Evolutionary conservation across 2,888 invertebrate species (phyloP).

Genomic region (Lampropteryx suffumata): DNA sequence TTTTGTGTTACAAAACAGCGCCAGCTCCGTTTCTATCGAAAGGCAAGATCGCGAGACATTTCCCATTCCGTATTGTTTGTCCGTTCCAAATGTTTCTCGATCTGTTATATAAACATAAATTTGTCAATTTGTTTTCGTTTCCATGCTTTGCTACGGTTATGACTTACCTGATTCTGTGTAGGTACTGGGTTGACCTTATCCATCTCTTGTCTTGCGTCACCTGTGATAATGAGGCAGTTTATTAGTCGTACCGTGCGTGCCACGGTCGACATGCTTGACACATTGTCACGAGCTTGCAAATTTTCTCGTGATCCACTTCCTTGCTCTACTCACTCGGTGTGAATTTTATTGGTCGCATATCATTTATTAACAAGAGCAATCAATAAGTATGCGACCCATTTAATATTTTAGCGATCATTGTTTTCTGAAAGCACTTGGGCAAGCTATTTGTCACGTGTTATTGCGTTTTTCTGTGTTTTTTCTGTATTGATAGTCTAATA

Average conservation of each 20-base stretch:
- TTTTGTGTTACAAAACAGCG: slow-evolving; percentile 25
- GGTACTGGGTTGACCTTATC: slow-evolving; percentile 53
- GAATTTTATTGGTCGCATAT: slow-evolving; percentile 32
- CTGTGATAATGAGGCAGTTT: slow-evolving; percentile 54
- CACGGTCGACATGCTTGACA: slow-evolving; percentile 49
- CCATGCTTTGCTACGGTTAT: slow-evolving; percentile 40
- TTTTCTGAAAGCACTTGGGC: slow-evolving; percentile 4
- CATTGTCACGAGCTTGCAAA: slow-evolving; percentile 58
- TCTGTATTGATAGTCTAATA: too few relatives aligned
- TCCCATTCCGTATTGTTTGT: slow-evolving; percentile 26
- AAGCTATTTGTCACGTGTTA: not conserved
- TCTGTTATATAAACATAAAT: slow-evolving; percentile 52
- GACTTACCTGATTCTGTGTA: slow-evolving; percentile 31
- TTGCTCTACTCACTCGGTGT: slow-evolving; percentile 38
- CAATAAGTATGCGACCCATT: slow-evolving; percentile 8
- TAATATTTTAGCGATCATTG: slow-evolving; percentile 2
- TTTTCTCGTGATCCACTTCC: slow-evolving; percentile 56
- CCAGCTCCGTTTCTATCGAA: slow-evolving; percentile 19
- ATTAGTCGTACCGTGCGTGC: slow-evolving; percentile 55
- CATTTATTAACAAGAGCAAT: slow-evolving; percentile 22
- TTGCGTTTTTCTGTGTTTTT: too few relatives aligned
- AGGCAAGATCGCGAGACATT: slow-evolving; percentile 24
- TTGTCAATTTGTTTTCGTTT: slow-evolving; percentile 49
- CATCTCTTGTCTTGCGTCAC: slow-evolving; percentile 45
- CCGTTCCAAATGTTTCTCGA: slow-evolving; percentile 21